Evolutionary conservation across 2,888 invertebrate species (phyloP).

Genomic region (Octodonta nipae): DNA sequence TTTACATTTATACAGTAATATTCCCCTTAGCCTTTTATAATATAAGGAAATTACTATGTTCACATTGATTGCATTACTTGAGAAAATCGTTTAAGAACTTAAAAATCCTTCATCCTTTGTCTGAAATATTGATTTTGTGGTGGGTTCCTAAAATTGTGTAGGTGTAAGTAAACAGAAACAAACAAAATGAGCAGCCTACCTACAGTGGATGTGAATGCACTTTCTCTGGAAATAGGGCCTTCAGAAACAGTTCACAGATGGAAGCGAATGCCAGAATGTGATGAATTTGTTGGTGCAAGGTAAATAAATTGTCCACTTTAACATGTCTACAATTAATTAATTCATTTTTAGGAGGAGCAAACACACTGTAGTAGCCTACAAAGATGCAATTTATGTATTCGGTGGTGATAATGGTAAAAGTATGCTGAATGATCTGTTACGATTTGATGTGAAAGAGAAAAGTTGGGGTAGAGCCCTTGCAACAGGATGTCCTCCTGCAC

Average conservation of each 20-base stretch:
- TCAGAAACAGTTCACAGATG: slow-evolving; percentile 87
- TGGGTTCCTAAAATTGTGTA: too few species aligned
- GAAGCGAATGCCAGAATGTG: slow-evolving; percentile 89
- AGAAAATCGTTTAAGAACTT: too few species aligned
- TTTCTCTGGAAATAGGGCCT: slow-evolving; percentile 82
- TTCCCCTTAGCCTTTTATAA: too few species aligned
- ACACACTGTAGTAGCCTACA: slow-evolving; percentile 88
- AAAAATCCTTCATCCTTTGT: too few species aligned
- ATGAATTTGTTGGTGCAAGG: slow-evolving; percentile 92
- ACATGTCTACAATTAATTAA: neutral
- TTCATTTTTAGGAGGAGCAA: slow-evolving; percentile 66
- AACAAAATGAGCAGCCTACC: slow-evolving; percentile 11
- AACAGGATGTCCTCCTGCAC: slow-evolving; percentile 77
- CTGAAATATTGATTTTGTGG: too few species aligned
- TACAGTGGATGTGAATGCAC: slow-evolving; percentile 39
- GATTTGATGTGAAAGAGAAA: slow-evolving; percentile 87
- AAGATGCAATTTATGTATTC: slow-evolving; percentile 90
- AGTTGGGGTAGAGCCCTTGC: slow-evolving; percentile 86
- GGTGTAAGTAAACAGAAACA: too few species aligned
- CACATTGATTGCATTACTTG: too few species aligned
- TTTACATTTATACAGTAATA: too few species aligned
- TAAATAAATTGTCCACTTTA: slow-evolving; percentile 29
- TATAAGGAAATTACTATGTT: too few species aligned
- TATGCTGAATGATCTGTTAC: slow-evolving; percentile 85
- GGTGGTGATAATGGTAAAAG: slow-evolving; percentile 92